A percentile compares a stretch with the other conserved stretches of the same genome.
These are phyloP conservation scores for Drosophila leonis DNA, from an alignment of 2,888 invertebrate species.

Conservation along the genomic window DNA sequence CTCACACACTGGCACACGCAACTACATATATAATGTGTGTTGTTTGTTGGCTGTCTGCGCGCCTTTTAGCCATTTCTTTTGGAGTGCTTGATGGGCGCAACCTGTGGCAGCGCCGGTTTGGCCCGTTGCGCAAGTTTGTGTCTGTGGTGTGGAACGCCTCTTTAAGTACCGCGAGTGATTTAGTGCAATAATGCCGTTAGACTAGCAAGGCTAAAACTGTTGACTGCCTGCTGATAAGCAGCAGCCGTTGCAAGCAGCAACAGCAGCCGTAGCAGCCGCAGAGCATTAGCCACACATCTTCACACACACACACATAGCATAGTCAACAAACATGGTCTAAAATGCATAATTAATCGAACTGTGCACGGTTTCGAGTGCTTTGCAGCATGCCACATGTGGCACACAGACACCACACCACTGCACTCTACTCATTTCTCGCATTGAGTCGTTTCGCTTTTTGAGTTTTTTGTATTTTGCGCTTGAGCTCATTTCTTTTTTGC, in stretches of 20 bases:
- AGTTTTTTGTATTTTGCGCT: slow-evolving; percentile 31
- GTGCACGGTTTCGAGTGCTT: slow-evolving; percentile 32
- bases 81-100: slow-evolving; percentile 54
- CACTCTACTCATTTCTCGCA: slow-evolving; percentile 41
- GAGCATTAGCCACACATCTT: slow-evolving; percentile 33
- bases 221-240: slow-evolving; percentile 49
- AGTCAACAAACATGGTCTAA: slow-evolving; percentile 64
- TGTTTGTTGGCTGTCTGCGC: slow-evolving; percentile 59
- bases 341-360: slow-evolving; percentile 79
- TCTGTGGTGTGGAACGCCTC: slow-evolving; percentile 61
- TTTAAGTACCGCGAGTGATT: slow-evolving; percentile 81
- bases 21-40: slow-evolving; percentile 43
- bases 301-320: slow-evolving; percentile 13
- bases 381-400: slow-evolving; percentile 63
- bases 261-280: slow-evolving; percentile 36
- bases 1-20: slow-evolving; percentile 1
- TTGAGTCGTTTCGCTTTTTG: slow-evolving; percentile 43
- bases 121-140: slow-evolving; percentile 73
- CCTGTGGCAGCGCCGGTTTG: slow-evolving; percentile 59
- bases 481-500: slow-evolving; percentile 35
- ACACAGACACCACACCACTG: slow-evolving; percentile 29
- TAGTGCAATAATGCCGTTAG: slow-evolving; percentile 79
- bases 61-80: slow-evolving; percentile 31
- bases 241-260: slow-evolving; percentile 19
- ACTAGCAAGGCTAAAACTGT: slow-evolving; percentile 48